A percentile compares a stretch with the other conserved stretches of the same genome.
Evolutionary conservation across 2,888 invertebrate genomes (phyloP).

Genomic region (Ferrisia virgata): DNA sequence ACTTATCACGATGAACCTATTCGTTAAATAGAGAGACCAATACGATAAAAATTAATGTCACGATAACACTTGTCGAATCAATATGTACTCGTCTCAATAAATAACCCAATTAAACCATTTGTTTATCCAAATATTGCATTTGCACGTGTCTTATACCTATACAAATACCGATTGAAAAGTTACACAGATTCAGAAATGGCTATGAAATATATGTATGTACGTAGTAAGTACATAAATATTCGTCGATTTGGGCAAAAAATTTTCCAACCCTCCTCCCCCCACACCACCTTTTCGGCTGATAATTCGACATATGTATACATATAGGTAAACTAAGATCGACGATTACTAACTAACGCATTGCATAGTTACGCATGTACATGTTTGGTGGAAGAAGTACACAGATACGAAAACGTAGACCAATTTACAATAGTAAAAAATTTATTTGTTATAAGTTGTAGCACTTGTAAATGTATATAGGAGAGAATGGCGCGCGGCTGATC

Average conservation of each 20-base stretch:
- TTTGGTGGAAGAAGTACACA: neutral
- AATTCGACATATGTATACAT: too few relatives aligned
- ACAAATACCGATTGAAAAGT: too few relatives aligned
- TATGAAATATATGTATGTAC: too few relatives aligned
- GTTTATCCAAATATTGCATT: neutral
- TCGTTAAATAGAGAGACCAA: neutral
- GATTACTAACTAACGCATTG: too few relatives aligned
- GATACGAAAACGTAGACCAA: slow-evolving; percentile 3
- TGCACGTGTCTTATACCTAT: neutral
- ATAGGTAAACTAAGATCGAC: too few relatives aligned
- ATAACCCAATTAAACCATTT: neutral
- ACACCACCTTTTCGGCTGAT: too few relatives aligned
- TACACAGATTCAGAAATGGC: too few relatives aligned
- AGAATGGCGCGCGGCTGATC: slow-evolving; percentile 23
- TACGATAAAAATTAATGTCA: neutral
- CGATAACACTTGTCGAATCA: neutral
- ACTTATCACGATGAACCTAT: neutral
- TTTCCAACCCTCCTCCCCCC: too few relatives aligned
- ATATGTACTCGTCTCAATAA: too few relatives aligned
- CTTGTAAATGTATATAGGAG: slow-evolving; percentile 4
- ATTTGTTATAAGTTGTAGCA: slow-evolving; percentile 28
- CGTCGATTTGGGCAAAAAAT: too few relatives aligned
- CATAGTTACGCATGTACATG: too few relatives aligned
- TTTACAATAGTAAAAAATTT: slow-evolving; percentile 31
- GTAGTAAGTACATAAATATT: too few relatives aligned